Evolutionary conservation across 2,888 invertebrate species (phyloP).

Genomic region (Anarsia innoxiella): DNA sequence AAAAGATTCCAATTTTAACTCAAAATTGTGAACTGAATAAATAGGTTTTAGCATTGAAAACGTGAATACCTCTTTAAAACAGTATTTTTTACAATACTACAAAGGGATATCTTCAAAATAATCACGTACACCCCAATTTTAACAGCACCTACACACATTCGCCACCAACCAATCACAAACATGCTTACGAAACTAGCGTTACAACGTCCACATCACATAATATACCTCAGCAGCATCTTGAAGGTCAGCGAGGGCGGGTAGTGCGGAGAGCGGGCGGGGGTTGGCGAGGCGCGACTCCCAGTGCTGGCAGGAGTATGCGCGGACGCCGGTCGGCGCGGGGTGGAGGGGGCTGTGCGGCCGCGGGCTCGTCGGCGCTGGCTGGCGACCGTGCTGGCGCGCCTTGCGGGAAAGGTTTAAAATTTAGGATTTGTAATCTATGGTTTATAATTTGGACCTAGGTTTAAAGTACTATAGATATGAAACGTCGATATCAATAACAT

Average conservation of each 20-base stretch:
- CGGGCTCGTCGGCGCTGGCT: conserved; percentile 71
- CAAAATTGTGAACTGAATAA: no score
- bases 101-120: no score
- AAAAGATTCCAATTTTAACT: no score
- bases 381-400: conserved; percentile 66
- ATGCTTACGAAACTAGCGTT: background rate
- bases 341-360: conserved; percentile 68
- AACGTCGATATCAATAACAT: no score
- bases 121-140: no score
- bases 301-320: conserved; percentile 76
- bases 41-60: no score
- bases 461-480: no score
- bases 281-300: conserved; percentile 74
- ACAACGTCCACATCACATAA: conserved; percentile 23
- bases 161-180: background rate
- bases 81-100: no score
- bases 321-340: conserved; percentile 74
- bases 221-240: conserved; percentile 70
- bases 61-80: no score
- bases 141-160: background rate
- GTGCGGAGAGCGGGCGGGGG: conserved; percentile 61
- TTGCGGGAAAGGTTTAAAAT: background rate
- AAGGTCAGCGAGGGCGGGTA: conserved; percentile 67
- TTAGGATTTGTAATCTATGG: no score
- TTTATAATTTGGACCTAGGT: no score